Base-by-base conservation (phyloP, 2,797 vertebrate species). In the Steatocranus sp. region DNA sequence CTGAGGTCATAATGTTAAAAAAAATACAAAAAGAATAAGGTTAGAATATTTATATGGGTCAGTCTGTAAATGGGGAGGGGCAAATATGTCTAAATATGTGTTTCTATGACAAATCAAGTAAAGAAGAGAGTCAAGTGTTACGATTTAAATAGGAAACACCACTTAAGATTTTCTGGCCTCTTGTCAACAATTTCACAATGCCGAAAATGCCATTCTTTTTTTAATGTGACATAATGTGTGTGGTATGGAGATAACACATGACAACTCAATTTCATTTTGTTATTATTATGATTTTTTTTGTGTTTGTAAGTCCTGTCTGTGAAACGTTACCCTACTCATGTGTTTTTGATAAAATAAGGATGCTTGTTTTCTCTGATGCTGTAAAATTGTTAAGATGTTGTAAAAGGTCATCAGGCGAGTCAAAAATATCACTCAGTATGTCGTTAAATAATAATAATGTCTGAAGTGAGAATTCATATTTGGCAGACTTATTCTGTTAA, bases 41-140 rank as follows among this genome's bases (percentile, higher is more conserved):
- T 87, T 86, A 75, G 86, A 92, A 87, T 95, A 95, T 95, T 95
- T 96, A 93, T 96, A 93, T 87, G 80, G 89, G 87, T 90, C 91
- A 80, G 83, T 94, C 82, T 91, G 87, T 86, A 89, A 80, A 73
- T 49, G 70, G 43, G 32, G 68, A 34, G 49, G 46, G 5, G 49
- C 54, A 20, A 86, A 79, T 51, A 68, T 80, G 81, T 87, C 79
- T 81, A 51, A 84, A 80, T 83, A 76, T 50, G 83, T 87, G 87
- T 85, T 89, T 73, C 17, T 81, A 56, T 79, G 86, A 87, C 77
- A 89, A 92, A 90, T 91, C 83, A 76, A 82, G 56, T 86, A 30
- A 79, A 87, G 79, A 84, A 70, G 70, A 81, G 78, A 20, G 51
- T 88, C 43, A 87, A 85, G 83, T 88, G 87, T 92, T 87, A 77